Evolutionary conservation across 2,888 invertebrate genomes (phyloP).

Genomic region (Tenthredo amoena): DNA sequence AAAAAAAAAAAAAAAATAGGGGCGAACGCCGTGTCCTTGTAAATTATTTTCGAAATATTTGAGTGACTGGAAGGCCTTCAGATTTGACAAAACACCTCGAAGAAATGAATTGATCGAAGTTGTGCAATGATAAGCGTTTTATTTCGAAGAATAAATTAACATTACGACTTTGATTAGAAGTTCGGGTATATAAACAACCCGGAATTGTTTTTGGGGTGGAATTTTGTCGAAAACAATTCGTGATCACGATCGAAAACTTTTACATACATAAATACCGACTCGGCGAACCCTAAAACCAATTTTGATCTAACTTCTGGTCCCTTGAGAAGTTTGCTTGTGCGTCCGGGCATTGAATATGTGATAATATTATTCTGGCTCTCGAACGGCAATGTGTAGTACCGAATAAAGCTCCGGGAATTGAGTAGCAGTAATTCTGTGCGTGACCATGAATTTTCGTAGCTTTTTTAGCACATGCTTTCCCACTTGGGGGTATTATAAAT

Average conservation of each 20-base stretch:
- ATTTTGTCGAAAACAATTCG: neutral
- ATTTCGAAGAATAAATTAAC: neutral
- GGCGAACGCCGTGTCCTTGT: neutral
- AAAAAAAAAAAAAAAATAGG: neutral
- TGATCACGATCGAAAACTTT: neutral
- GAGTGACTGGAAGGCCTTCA: neutral
- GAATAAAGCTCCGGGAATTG: conserved; percentile 1
- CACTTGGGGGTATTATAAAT: neutral
- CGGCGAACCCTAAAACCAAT: neutral
- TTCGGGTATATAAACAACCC: neutral
- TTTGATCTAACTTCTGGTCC: conserved; percentile 11
- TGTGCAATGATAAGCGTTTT: neutral
- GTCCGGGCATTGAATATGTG: conserved; percentile 17
- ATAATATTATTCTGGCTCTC: conserved; percentile 6
- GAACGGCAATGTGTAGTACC: neutral
- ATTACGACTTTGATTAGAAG: neutral
- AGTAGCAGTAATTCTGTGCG: conserved; percentile 1
- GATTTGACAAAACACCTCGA: neutral
- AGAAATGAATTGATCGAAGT: neutral
- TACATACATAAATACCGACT: neutral
- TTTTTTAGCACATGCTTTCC: neutral
- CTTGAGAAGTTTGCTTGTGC: conserved; percentile 4
- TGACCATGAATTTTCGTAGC: neutral
- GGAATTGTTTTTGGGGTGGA: neutral
- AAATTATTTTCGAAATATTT: neutral